A percentile compares a stretch with the other conserved stretches of the same genome.
Evolutionary conservation across 1,140 invertebrate genomes (phyloP).

Genomic region (Cataglyphis hispanica): DNA sequence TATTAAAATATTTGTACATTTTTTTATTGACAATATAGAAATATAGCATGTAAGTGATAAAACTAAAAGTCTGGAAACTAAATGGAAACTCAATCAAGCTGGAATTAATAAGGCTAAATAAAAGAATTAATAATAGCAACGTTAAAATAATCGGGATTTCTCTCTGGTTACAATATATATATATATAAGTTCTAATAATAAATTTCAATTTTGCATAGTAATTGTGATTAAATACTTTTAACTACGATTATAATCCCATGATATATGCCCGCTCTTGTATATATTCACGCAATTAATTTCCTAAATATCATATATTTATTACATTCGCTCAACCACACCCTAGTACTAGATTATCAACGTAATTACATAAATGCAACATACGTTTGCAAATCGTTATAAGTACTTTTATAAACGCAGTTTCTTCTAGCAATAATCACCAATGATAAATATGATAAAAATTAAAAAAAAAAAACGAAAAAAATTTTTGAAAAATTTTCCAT

Average conservation of each 20-base stretch:
- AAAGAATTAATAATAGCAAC: neutral
- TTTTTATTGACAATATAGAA: neutral
- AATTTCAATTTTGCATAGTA: conserved; percentile 59
- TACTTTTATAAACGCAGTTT: neutral
- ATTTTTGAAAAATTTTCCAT: neutral
- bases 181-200: conserved; percentile 15
- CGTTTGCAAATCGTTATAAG: neutral
- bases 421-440: neutral
- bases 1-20: neutral
- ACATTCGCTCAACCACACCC: neutral
- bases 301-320: conserved; percentile 62
- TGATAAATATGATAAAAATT: neutral
- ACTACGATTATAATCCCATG: conserved; percentile 66
- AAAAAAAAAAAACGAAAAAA: neutral
- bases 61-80: neutral
- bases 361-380: conserved; percentile 2
- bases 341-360: conserved; percentile 1
- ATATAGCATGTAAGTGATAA: neutral
- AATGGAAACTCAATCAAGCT: neutral
- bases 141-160: neutral
- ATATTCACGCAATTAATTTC: conserved; percentile 61
- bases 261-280: conserved; percentile 26
- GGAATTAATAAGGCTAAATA: neutral
- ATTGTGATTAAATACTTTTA: conserved; percentile 63
- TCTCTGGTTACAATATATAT: neutral